Percentiles rank a stretch among this genome's conserved stretches.
These are phyloP conservation scores for Oplegnathus fasciatus DNA, from an alignment of 2,113 vertebrate genomes.

Conservation along the genomic window DNA sequence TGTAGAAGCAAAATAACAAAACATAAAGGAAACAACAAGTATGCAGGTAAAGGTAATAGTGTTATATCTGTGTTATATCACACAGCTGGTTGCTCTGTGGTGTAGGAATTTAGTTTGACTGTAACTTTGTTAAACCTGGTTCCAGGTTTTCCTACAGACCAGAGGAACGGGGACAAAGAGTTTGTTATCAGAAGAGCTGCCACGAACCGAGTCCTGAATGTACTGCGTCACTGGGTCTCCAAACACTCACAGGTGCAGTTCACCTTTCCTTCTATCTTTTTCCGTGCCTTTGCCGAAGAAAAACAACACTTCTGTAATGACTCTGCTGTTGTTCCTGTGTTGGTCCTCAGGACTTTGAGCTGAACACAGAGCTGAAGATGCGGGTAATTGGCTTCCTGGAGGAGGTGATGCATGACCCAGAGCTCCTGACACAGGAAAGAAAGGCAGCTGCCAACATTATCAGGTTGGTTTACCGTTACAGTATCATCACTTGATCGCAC, in stretches of 20 bases:
- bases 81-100: not conserved
- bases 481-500: not conserved
- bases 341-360: constrained; percentile 93
- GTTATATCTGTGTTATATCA: too few relatives aligned
- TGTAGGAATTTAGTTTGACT: not conserved
- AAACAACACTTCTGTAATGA: constrained; percentile 33
- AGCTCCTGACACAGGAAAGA: constrained; percentile 96
- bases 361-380: constrained; percentile 90
- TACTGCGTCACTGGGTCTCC: constrained; percentile 98
- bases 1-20: not conserved
- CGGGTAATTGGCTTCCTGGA: constrained; percentile 95
- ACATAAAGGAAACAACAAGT: not conserved
- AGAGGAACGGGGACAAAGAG: constrained; percentile 97
- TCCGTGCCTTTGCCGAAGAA: not conserved
- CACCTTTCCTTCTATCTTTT: not conserved
- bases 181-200: constrained; percentile 97
- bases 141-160: constrained; percentile 93
- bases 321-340: constrained; percentile 30
- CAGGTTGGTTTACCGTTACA: constrained; percentile 80
- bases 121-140: not conserved
- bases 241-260: constrained; percentile 93
- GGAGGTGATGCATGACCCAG: constrained; percentile 96
- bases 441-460: constrained; percentile 98
- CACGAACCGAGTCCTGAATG: constrained; percentile 96
- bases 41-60: not conserved